Percentiles rank a stretch among this genome's conserved stretches.
phyloP scores from a whole-genome alignment of 2,888 invertebrate species.

The Lampropteryx suffumata region DNA sequence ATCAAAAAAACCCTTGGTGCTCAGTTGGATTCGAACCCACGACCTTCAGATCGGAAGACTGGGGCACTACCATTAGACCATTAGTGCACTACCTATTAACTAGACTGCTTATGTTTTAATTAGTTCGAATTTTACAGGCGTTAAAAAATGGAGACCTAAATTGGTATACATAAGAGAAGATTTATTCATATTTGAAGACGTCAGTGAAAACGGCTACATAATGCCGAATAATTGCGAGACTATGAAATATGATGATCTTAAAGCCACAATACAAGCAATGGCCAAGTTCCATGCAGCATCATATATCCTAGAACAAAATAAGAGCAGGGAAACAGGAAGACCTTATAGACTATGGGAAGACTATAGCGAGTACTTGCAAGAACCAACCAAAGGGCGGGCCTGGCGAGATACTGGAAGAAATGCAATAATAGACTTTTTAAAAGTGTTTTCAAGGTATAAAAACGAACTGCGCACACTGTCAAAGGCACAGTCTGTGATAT shows the following conservation, averaged over 20 bases:
- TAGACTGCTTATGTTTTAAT: not conserved
- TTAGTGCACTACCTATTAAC: too few species aligned
- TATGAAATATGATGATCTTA: slow-evolving; percentile 64
- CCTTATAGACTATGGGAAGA: slow-evolving; percentile 67
- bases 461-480: slow-evolving; percentile 43
- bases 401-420: slow-evolving; percentile 67
- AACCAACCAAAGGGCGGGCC: slow-evolving; percentile 42
- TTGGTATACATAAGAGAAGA: slow-evolving; percentile 52
- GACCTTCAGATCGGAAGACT: too few species aligned
- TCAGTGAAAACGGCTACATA: slow-evolving; percentile 54
- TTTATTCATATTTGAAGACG: slow-evolving; percentile 71
- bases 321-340: slow-evolving; percentile 52
- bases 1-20: too few species aligned
- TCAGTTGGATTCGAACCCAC: too few species aligned
- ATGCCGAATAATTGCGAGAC: slow-evolving; percentile 53
- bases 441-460: slow-evolving; percentile 59
- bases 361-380: slow-evolving; percentile 55
- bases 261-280: slow-evolving; percentile 63
- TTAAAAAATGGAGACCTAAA: slow-evolving; percentile 61
- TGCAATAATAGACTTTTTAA: slow-evolving; percentile 62
- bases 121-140: slow-evolving; percentile 39
- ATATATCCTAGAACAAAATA: slow-evolving; percentile 70
- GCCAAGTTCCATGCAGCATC: slow-evolving; percentile 79
- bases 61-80: too few species aligned
- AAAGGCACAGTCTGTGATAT: slow-evolving; percentile 47